Evolutionary conservation across 2,797 vertebrate genomes (phyloP).

Genomic region (Leptoclinus maculatus): DNA sequence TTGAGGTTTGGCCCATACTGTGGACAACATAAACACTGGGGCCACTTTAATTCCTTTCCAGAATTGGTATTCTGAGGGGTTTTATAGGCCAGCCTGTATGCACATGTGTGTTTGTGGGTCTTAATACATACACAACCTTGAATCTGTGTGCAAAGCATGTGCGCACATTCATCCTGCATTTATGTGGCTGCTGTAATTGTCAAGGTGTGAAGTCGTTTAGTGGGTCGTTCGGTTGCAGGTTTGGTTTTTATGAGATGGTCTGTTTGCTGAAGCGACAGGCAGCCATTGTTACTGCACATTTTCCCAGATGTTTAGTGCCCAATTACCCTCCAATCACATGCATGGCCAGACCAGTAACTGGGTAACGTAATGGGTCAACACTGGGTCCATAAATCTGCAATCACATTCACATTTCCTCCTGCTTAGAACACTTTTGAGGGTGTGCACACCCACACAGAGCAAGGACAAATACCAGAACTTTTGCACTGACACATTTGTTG

Average conservation of each 20-base stretch:
- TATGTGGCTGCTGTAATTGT: constrained; percentile 20
- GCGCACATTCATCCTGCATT: neutral
- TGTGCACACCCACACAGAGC: neutral
- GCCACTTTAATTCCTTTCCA: neutral
- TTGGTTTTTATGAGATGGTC: constrained; percentile 55
- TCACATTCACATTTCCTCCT: constrained; percentile 18
- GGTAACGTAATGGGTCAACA: constrained; percentile 26
- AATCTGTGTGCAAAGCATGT: neutral
- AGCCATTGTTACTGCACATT: constrained; percentile 54
- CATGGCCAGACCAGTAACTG: constrained; percentile 40
- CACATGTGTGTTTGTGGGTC: neutral
- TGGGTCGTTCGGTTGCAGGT: constrained; percentile 39
- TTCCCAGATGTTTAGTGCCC: constrained; percentile 54
- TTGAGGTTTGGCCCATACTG: neutral
- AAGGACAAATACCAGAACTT: neutral
- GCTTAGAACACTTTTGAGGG: constrained; percentile 10
- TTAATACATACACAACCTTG: neutral
- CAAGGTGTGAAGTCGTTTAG: constrained; percentile 55
- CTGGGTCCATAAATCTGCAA: constrained; percentile 30
- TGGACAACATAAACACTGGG: constrained; percentile 1
- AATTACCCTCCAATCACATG: constrained; percentile 62
- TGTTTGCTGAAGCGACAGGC: constrained; percentile 57
- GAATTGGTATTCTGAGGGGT: neutral
- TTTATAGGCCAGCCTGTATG: neutral
- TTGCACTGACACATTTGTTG: neutral